phyloP scores from a whole-genome alignment of 2,797 vertebrate species.

The Strix occidentalis region DNA sequence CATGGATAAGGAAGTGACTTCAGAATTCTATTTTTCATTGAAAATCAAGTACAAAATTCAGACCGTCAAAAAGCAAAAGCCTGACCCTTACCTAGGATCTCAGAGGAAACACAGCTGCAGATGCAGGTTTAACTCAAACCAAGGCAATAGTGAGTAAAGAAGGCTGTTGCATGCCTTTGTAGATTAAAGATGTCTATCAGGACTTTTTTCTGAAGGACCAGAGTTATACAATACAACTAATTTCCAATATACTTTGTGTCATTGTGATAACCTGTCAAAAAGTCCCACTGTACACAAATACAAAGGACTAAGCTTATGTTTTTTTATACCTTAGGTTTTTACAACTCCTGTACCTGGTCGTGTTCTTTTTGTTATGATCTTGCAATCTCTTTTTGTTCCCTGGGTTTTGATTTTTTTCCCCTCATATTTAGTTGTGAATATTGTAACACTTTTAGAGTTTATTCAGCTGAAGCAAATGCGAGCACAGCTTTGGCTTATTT shows the following conservation, averaged over 20 bases:
- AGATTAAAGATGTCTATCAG: neutral
- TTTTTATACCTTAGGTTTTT: neutral
- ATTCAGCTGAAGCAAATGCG: neutral
- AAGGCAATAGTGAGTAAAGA: neutral
- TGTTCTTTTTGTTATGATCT: neutral
- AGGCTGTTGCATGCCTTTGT: neutral
- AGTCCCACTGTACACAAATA: neutral
- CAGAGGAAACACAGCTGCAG: neutral
- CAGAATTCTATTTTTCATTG: neutral
- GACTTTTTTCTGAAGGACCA: neutral
- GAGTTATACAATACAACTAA: neutral
- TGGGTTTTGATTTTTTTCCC: neutral
- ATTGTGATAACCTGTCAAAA: neutral
- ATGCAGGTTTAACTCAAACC: neutral
- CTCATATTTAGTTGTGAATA: neutral
- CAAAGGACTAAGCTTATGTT: neutral
- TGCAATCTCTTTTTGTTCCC: neutral
- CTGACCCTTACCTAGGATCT: neutral
- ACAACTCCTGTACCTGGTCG: neutral
- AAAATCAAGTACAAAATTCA: neutral
- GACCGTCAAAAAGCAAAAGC: neutral
- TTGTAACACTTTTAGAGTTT: neutral
- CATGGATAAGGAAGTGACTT: neutral
- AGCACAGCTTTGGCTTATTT: neutral
- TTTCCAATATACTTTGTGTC: neutral